These are phyloP conservation scores for Eriosoma lanigerum DNA, from an alignment of 1,140 invertebrate species.

Conservation along the genomic window DNA sequence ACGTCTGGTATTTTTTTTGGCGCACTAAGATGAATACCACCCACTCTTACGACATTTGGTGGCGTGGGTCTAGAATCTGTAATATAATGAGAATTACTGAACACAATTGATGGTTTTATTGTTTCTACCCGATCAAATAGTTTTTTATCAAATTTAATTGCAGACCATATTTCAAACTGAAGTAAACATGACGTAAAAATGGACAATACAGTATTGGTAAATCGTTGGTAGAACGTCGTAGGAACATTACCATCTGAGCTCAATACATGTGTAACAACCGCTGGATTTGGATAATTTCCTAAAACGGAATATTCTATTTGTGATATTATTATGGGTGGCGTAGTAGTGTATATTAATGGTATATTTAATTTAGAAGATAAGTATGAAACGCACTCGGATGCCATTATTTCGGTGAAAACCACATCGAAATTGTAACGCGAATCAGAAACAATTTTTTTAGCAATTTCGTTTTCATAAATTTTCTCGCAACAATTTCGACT, in stretches of 20 bases:
- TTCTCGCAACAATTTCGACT: no score
- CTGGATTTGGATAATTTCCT: neutral
- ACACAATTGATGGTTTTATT: neutral
- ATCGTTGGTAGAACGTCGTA: neutral
- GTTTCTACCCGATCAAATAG: neutral
- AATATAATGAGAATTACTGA: constrained; percentile 7
- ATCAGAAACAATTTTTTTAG: neutral
- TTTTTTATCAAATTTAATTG: neutral
- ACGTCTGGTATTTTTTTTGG: constrained; percentile 12
- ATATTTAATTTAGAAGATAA: neutral
- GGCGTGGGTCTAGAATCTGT: neutral
- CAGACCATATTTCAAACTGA: neutral
- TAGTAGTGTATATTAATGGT: neutral
- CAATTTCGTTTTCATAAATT: neutral
- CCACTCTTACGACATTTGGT: neutral
- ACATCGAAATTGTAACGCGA: neutral
- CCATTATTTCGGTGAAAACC: neutral
- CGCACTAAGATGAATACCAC: neutral
- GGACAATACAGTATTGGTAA: neutral
- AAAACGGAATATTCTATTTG: neutral
- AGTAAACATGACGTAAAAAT: neutral
- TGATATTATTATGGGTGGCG: neutral
- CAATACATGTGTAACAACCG: neutral
- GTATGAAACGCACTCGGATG: neutral
- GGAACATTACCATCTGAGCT: neutral